Evolutionary conservation across 1,140 invertebrate species (phyloP).

Genomic region (Tetramorium parvispinum): DNA sequence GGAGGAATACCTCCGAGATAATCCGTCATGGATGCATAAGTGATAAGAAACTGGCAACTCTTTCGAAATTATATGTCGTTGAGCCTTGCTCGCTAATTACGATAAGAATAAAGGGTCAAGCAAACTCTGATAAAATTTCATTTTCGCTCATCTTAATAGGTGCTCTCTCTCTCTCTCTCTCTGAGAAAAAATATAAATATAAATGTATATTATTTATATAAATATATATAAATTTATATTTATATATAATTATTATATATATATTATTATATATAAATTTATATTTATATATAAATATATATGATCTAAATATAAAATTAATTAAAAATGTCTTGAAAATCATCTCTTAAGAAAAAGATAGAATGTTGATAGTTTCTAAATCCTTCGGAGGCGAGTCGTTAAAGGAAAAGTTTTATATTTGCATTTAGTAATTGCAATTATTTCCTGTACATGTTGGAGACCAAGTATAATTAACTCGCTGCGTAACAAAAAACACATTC

Average conservation of each 20-base stretch:
- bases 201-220: no score
- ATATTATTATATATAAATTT: no score
- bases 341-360: neutral
- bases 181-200: neutral
- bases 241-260: no score
- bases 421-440: slow-evolving; percentile 37
- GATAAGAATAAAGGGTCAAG: neutral
- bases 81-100: slow-evolving; percentile 28
- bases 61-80: slow-evolving; percentile 39
- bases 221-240: no score
- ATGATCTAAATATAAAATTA: neutral
- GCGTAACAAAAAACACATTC: neutral
- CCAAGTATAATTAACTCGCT: slow-evolving; percentile 33
- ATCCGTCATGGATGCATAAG: slow-evolving; percentile 25
- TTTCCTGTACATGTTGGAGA: neutral
- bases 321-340: neutral
- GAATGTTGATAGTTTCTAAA: neutral
- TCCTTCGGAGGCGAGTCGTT: neutral
- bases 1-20: slow-evolving; percentile 28
- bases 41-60: slow-evolving; percentile 32
- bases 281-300: neutral
- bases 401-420: neutral
- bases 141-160: slow-evolving; percentile 17
- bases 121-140: neutral
- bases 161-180: neutral